Evolutionary conservation across 2,888 invertebrate genomes (phyloP), one percentile per base, ranked within the genome.

Genomic region (Eulithis prunata): DNA sequence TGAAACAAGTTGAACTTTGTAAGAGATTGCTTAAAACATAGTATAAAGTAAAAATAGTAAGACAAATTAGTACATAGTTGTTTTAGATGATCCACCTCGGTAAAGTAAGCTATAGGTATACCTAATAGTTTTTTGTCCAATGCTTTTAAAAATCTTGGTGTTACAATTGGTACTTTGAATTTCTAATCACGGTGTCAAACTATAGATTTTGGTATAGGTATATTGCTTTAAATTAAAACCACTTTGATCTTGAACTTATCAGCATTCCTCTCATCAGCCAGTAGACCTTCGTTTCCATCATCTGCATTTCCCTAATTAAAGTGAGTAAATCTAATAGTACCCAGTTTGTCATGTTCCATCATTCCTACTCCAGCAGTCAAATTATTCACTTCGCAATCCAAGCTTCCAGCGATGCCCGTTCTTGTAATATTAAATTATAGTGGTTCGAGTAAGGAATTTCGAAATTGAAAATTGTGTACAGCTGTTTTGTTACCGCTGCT

Each of bases 351-450:
- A 68, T 68, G 61, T 68, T 64, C 68, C 57, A 68, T 68, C 64
- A 68, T 64, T 61, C 41, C 64, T 45, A 64, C 84, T 87, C 89
- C 88, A 88, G 86, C 87, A 90, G 87, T 89, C 87, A 90, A 91
- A 91, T 91, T 91, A 91, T 89, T 91, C 91, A 90, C 89, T 89
- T 85, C 84, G 83, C 89, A 89, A 90, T 87, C 89, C 89, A 75
- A 87, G 88, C 90, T 85, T 82, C 81, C 77, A 59, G 67, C 60
- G 66, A 65, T 62, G 64, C 64, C 70, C 68, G 68, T 64, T 67
- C 68, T 85, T 90, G 90, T 90, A 90, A 90, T 91, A 91, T 91
- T 91, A 91, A 91, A 91, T 91, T 90, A 91, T 89, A 90, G 89
- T 87, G 84, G 86, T 81, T 86, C 88, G 64, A 68, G 64, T 85